Conservation (phyloP, 2,797 vertebrate genomes). For the Catamblyrhynchus diadema region DNA sequence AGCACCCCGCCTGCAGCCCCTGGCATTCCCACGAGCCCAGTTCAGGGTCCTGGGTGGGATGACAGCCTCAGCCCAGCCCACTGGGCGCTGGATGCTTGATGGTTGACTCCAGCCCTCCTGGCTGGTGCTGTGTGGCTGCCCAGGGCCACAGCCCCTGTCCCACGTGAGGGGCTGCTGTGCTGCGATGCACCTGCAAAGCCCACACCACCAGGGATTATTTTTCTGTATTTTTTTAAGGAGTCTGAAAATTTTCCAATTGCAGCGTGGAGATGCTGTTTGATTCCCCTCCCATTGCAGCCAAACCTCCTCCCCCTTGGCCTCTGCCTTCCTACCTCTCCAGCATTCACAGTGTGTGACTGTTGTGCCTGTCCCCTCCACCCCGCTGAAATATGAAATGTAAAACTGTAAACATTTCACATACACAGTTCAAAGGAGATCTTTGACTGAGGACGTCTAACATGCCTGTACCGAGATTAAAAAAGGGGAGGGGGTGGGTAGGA, state of each 20-base stretch:
- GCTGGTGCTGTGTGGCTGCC: background rate
- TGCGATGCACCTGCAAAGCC: conserved; percentile 49
- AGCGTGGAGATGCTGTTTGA: conserved; percentile 1
- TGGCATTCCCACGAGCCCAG: background rate
- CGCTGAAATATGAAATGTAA: conserved; percentile 77
- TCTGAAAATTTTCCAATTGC: conserved; percentile 43
- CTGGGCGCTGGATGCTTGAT: rapidly evolving
- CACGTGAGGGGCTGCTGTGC: background rate
- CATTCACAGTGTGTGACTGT: conserved; percentile 56
- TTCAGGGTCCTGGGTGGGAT: rapidly evolving
- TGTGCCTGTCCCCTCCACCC: conserved; percentile 64
- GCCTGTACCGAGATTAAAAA: conserved; percentile 54
- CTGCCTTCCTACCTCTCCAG: conserved; percentile 22
- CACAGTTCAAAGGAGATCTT: conserved; percentile 65
- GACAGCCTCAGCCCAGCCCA: background rate
- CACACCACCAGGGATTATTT: background rate
- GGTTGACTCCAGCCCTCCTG: background rate
- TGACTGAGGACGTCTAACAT: conserved; percentile 55
- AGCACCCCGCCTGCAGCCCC: background rate
- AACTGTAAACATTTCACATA: conserved; percentile 74
- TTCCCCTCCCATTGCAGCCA: background rate
- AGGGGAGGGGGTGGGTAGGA: conserved; percentile 3
- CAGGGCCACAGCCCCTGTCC: background rate
- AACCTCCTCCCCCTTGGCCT: conserved; percentile 40
- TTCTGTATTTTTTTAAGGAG: background rate